Evolutionary conservation across 2,888 invertebrate species (phyloP).

Genomic region (Alsophila aescularia): DNA sequence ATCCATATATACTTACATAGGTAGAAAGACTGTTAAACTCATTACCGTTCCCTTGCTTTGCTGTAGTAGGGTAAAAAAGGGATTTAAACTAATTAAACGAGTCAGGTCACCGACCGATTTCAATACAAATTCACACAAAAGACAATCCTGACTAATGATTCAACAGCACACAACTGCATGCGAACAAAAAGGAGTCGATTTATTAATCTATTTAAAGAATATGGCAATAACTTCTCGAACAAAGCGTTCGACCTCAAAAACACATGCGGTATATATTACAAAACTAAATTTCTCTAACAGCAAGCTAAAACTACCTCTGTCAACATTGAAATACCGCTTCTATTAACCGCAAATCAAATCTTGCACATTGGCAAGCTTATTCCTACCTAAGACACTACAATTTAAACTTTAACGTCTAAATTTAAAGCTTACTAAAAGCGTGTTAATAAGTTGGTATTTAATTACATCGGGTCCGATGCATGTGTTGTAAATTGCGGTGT

Average conservation of each 20-base stretch:
- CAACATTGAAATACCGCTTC: neutral
- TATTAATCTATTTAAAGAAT: constrained; percentile 35
- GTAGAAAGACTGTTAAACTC: no score
- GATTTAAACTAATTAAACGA: neutral
- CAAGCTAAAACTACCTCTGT: constrained; percentile 14
- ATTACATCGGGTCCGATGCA: constrained; percentile 12
- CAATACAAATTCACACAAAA: constrained; percentile 23
- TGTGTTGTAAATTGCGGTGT: constrained; percentile 25
- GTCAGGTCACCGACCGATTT: constrained; percentile 16
- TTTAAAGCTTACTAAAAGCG: constrained; percentile 1
- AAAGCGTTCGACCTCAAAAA: constrained; percentile 30
- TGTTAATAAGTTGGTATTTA: neutral
- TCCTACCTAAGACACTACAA: neutral
- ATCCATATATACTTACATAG: no score
- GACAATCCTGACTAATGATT: constrained; percentile 24
- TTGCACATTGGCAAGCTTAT: constrained; percentile 1
- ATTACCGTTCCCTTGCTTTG: no score
- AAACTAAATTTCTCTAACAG: neutral
- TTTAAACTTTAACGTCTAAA: neutral
- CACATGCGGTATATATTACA: constrained; percentile 17
- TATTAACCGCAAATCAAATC: neutral
- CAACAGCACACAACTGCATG: constrained; percentile 23
- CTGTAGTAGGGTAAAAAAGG: no score
- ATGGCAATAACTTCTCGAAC: constrained; percentile 30
- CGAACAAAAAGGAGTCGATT: constrained; percentile 30